Base-by-base conservation (phyloP, 1,140 invertebrate species). In the Bactericera cockerelli region DNA sequence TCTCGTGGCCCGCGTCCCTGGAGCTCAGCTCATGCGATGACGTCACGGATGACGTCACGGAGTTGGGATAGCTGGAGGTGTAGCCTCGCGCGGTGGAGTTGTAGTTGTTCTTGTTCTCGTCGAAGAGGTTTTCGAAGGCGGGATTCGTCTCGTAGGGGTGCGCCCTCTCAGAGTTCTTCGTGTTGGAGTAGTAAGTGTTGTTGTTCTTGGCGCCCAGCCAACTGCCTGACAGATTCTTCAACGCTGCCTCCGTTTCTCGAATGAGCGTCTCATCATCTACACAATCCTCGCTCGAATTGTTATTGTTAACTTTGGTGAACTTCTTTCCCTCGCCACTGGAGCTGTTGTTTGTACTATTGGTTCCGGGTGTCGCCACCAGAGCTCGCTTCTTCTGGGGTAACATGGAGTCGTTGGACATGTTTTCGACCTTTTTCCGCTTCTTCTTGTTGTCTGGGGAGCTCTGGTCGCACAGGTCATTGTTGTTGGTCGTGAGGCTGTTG, bases 41-140 rank as follows among this genome's bases (percentile, higher is more conserved):
- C n/a, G n/a, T n/a, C n/a, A n/a, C n/a, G n/a, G n/a, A n/a, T n/a
- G n/a, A n/a, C n/a, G 61, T 57, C n/a, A 65, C 61, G n/a, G 56
- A 61, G 55, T 65, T 67, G 26, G 26, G 26, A 39, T 62, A 59
- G 19, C 26, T 58, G 24, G 64, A 73, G 25, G 28, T 76, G 73
- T 60, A 77, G 42, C 22, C 8, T 6, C n/a, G 42, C 8, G 4
- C 19, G 42, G 42, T 4, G n/a, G 81, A 77, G 68, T 81, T 75
- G 69, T 83, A 83, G 0, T 68, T 72, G 10, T 79, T 76, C 65
- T 85, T 81, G 67, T 87, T 89, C 65, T 89, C 87, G 64, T 87
- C 85, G 64, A 89, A 90, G 1, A 89, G 72, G 69, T 89, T 89
- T 65, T 89, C 87, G 65, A 89, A 89, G 31, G 80, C 79, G 1